Conservation (phyloP, 2,113 vertebrate genomes). For the Tupaia tana region DNA sequence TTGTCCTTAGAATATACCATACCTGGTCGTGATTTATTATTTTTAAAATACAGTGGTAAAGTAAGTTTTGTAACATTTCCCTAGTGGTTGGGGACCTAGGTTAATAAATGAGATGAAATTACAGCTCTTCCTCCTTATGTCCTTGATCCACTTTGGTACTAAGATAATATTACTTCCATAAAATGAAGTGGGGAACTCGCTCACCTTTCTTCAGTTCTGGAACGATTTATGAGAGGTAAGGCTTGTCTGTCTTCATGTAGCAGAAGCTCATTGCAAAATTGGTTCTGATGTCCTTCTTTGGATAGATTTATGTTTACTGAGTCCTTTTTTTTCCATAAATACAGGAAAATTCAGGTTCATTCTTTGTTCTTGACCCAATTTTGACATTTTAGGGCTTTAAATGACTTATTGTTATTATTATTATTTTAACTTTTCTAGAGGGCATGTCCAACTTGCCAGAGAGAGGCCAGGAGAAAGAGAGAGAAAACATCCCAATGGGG, state of each 20-base stretch:
- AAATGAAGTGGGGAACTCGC: not conserved
- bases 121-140: not conserved
- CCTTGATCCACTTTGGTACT: not conserved
- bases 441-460: no score
- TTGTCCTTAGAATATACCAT: not conserved
- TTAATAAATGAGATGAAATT: slow-evolving; percentile 48
- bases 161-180: not conserved
- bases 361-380: slow-evolving; percentile 2
- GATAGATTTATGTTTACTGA: not conserved
- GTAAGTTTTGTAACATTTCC: slow-evolving; percentile 35
- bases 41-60: slow-evolving; percentile 38
- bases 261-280: not conserved
- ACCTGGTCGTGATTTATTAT: not conserved
- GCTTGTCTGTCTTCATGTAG: not conserved
- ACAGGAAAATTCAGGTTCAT: not conserved
- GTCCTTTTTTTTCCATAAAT: not conserved
- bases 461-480: no score
- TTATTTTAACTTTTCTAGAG: no score
- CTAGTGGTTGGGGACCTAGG: slow-evolving; percentile 2
- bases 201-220: not conserved
- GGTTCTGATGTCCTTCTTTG: not conserved
- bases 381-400: not conserved
- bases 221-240: slow-evolving; percentile 1
- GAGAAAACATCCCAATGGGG: no score
- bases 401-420: not conserved